Evolutionary conservation across 2,888 invertebrate species (phyloP), one percentile per base, ranked within the genome.

Genomic region (Vanessa cardui): DNA sequence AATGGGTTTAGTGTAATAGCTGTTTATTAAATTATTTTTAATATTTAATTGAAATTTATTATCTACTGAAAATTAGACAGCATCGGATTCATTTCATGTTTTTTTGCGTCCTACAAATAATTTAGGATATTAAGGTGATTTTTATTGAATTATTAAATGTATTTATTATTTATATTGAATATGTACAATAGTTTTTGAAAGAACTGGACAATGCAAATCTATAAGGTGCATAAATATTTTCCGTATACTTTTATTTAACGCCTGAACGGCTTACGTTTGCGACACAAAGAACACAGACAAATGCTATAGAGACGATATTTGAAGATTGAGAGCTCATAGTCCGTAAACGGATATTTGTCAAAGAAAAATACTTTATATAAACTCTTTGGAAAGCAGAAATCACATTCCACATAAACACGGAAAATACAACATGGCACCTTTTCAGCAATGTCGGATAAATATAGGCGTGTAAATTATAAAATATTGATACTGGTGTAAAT

Each of bases 181-280:
- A 12, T 39, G 0, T 8, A 39, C 12, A 12, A 39, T 39, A 39
- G 39, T 39, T 39, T 39, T 39, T 12, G 12, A 12, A 50, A 50
- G 20, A 5, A 50, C 21, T 50, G 20, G 21, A 15, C 50, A 21
- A 50, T 50, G 26, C 20, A 20, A 18, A 20, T 21, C 21, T 50
- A 21, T 50, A 21, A 9, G 20, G 50, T 21, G 50, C 50, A 50
- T 26, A 50, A 50, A 50, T 50, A 50, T 50, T 50, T 26, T 50
- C 2, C 26, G 21, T 50, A 20, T 21, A 50, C 21, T 50, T 21
- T 50, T 50, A 50, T 50, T 50, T 50, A 50, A 50, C 50, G 50
- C 50, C 45, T 65, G 65, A 65, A 54, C 60, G 60, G 65, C 52
- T 65, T 60, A 65, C 33, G 65, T 65, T 65, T 49, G 60, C 31